Conservation (phyloP, 2,113 vertebrate species). For the Bos javanicus region DNA sequence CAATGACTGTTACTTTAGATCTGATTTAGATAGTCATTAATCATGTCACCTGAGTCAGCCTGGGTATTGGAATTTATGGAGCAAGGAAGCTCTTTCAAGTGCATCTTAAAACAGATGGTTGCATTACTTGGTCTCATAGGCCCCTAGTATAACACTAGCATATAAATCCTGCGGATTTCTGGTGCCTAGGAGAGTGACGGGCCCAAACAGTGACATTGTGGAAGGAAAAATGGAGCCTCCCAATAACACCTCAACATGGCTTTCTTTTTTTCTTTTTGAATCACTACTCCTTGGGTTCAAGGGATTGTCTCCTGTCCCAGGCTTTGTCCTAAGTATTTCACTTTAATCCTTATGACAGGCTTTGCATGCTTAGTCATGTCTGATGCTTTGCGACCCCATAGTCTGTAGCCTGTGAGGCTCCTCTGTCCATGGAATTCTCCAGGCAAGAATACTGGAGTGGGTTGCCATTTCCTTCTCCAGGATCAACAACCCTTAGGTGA, state of each 20-base stretch:
- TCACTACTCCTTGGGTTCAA: neutral
- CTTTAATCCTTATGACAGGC: neutral
- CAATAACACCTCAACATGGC: neutral
- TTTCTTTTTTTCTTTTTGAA: neutral
- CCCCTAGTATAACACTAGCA: neutral
- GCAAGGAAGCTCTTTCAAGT: neutral
- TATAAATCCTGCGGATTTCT: neutral
- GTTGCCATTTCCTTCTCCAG: neutral
- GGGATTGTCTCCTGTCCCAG: neutral
- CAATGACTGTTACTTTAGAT: conserved; percentile 35
- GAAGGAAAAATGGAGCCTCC: neutral
- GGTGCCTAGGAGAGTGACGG: neutral
- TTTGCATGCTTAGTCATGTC: neutral
- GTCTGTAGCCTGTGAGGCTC: neutral
- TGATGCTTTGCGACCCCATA: neutral
- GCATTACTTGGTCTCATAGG: neutral
- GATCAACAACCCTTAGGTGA: neutral
- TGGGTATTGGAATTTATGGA: neutral
- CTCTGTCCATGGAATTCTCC: neutral
- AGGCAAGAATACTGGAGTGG: neutral
- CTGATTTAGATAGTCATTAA: conserved; percentile 26
- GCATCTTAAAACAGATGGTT: neutral
- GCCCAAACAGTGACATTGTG: neutral
- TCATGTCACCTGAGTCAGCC: neutral
- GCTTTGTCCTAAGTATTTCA: neutral